Evolutionary conservation across 1,140 invertebrate species (phyloP), one percentile per base, ranked within the genome.

Genomic region (Ceratoteleas bidentatus): DNA sequence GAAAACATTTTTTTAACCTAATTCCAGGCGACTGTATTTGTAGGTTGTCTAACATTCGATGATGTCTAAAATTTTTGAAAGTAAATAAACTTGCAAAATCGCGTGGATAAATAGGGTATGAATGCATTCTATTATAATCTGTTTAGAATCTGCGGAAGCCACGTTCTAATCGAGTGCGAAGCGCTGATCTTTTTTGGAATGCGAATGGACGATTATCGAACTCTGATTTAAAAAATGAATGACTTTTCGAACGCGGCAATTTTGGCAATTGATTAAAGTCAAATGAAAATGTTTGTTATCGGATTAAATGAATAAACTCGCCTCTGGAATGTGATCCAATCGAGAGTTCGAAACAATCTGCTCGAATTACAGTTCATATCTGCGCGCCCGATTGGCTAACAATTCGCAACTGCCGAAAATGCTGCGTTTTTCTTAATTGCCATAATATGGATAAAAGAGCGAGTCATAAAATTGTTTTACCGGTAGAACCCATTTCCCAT

Each of bases 391-490:
- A 57, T 57, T 52, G 38, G n/a, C 33, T n/a, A 60, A 52, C 66
- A 52, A 70, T 70, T 52, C 10, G 34, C 40, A 38, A 68, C 53
- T 58, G 54, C 49, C 53, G 57, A 58, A 68, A 58, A 68, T 68
- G 13, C n/a, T 36, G 32, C 49, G 53, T 57, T 68, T 58, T 72
- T 61, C 57, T 61, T 61, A 58, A 75, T 75, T 60, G 54, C 45
- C 45, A 45, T 75, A 58, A 65, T 52, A 58, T 47, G 47, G 45
- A 69, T n/a, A 38, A 47, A 10, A 10, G 56, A 45, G 61, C 13
- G 56, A 61, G 57, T 61, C 40, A 32, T 50, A 68, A 68, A 76
- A 76, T 68, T 68, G 64, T 76, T 68, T 68, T 57, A 68, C 50
- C 49, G 49, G 40, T 45, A 38, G 49, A 76, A 76, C 68, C 56